Percentiles rank a stretch among this genome's conserved stretches.
phyloP scores from a whole-genome alignment of 2,113 vertebrate species.

The Gymnorhina tibicen region DNA sequence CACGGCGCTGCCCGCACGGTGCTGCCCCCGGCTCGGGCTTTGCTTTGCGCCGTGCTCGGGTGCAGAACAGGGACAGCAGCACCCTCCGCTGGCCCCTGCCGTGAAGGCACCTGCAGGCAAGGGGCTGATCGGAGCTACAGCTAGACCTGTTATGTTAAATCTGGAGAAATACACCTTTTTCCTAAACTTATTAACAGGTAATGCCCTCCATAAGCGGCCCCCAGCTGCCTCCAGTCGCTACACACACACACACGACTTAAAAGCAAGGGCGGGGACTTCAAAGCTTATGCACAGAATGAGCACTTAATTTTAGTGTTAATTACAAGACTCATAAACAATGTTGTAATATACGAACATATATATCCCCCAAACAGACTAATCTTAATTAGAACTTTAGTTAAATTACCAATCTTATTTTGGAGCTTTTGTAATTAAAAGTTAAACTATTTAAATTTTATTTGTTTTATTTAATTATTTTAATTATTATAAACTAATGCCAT shows the following conservation, averaged over 20 bases:
- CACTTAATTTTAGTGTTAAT: neutral
- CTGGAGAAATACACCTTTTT: neutral
- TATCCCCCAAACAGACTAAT: neutral
- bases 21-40: rapidly evolving
- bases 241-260: neutral
- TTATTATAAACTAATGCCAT: neutral
- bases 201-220: neutral
- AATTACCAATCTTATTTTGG: neutral
- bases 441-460: neutral
- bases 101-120: neutral
- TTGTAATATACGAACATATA: neutral
- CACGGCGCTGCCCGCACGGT: rapidly evolving
- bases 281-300: neutral
- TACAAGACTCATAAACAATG: neutral
- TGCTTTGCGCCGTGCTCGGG: rapidly evolving
- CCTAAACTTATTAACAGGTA: too few species aligned
- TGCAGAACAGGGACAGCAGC: neutral
- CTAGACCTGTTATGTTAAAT: rapidly evolving
- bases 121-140: neutral
- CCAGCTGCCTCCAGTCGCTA: neutral
- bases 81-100: conserved; percentile 24
- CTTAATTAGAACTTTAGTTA: neutral
- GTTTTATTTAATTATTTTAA: neutral
- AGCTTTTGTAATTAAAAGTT: neutral
- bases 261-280: neutral